phyloP scores from a whole-genome alignment of 2,113 vertebrate genomes.

The Corythoichthys haematopterus region DNA sequence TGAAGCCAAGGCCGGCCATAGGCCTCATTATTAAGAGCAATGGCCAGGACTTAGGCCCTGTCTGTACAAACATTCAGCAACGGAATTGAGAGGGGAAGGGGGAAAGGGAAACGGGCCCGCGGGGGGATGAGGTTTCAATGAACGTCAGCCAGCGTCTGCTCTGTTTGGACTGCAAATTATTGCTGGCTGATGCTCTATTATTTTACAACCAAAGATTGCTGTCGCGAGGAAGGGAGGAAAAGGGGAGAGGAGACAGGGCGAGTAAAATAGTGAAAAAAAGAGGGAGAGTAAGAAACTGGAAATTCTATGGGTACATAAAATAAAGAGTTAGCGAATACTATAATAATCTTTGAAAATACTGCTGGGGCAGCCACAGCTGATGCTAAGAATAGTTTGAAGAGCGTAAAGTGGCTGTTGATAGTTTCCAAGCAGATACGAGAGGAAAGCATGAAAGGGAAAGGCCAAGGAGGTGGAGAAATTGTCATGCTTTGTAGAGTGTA shows the following conservation, averaged over 20 bases:
- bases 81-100: slow-evolving; percentile 74
- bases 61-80: slow-evolving; percentile 85
- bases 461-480: slow-evolving; percentile 18
- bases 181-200: slow-evolving; percentile 93
- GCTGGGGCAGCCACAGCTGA: slow-evolving; percentile 55
- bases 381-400: slow-evolving; percentile 72
- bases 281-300: slow-evolving; percentile 60
- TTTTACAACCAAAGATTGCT: slow-evolving; percentile 91
- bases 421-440: slow-evolving; percentile 45
- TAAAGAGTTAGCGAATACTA: slow-evolving; percentile 79
- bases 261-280: slow-evolving; percentile 5
- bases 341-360: slow-evolving; percentile 79
- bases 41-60: slow-evolving; percentile 84
- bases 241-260: slow-evolving; percentile 54
- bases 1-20: slow-evolving; percentile 81
- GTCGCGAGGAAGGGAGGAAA: slow-evolving; percentile 77
- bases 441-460: neutral
- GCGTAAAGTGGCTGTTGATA: slow-evolving; percentile 46
- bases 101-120: slow-evolving; percentile 79
- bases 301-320: slow-evolving; percentile 57
- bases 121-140: slow-evolving; percentile 95
- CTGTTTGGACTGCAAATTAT: slow-evolving; percentile 98
- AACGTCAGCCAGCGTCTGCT: slow-evolving; percentile 93
- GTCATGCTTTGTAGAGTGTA: slow-evolving; percentile 29
- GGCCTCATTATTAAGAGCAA: slow-evolving; percentile 89